Base-by-base conservation (phyloP, 2,797 vertebrate genomes). In the Danio aesculapii region DNA sequence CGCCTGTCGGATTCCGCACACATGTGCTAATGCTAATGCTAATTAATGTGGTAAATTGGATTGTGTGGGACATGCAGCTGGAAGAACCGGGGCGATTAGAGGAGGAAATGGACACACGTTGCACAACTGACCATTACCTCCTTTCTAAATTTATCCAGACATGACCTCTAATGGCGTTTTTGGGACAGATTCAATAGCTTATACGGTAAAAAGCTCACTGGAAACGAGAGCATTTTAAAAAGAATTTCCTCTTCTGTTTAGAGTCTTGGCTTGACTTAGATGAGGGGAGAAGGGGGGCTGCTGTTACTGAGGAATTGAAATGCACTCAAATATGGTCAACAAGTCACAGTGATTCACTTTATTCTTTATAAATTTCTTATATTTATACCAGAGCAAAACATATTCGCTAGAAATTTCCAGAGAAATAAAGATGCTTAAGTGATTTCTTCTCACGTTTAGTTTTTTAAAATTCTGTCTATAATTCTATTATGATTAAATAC, bases 41-140 rank as follows among this genome's bases (percentile, higher is more conserved):
- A 30, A 30, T 71, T 53, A 62, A 71, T 77, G 44, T 5, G 9
- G 57, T 70, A 41, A 76, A 82, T 77, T 55, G 21, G 14, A 71
- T 82, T 82, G 47, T 5, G 7, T 55, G 47, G 8, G 11, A 16
- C 47, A 55, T 63, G 16, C 80, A 70, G 74, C 58, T 71, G 79
- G 21, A 13, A 50, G 17, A 10, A 50, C 63, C 50, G 55, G 50
- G 76, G 6, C 6, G 21, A 73, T 66, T 61, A 71, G 19, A 0
- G 5, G 14, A 71, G 74, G 74, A 71, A 77, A 77, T 57, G 10
- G 11, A 81, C 46, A 61, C 57, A 53, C 11, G 1, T 21, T 2
- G 10, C 44, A 41, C 39, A 57, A 79, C 39, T 69, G 7, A 10
- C 21, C 16, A n/a, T 79, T 53, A 53, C 39, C 6, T 43, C 47